Base-by-base conservation (phyloP, 2,888 invertebrate genomes). In the Nephrotoma guestfalica region DNA sequence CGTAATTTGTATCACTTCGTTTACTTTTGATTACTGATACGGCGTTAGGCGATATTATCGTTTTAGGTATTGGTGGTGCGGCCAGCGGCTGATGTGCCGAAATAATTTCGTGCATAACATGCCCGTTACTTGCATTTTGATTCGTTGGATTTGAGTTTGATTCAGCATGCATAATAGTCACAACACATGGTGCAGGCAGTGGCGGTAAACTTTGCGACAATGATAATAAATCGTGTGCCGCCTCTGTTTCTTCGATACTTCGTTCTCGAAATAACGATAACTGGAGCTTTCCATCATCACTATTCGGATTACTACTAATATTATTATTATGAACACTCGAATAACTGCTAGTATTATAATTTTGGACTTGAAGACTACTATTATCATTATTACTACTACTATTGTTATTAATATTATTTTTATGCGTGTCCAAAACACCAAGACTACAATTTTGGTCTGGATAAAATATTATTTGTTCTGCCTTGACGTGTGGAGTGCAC, bases 241-340 rank as follows among this genome's bases (percentile, higher is more conserved):
- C 97, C 92, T 97, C 97, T 9, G 96, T 97, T 91, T 97, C 97
- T 89, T 96, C 97, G 41, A 95, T 94, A 88, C 95, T 94, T 86
- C 94, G 93, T 89, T 93, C 93, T n/a, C 92, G 92, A 87, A 90
- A 91, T 6, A 89, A 47, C 15, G 88, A 45, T 71, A 45, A 51
- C 9, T 71, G 71, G 30, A 9, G 71, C 11, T 71, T 71, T 86
- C 41, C 4, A 57, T 51, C 41, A 18, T 43, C 47, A 5, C 40
- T 45, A 40, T 18, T 86, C 11, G 18, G 47, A n/a, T 43, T 86
- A 40, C 45, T 86, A 15, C 47, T 86, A 86, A 40, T 84, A 86
- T 86, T 84, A 83, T 41, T 30, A 40, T 83, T 83, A 43, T 83
- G 18, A 86, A 18, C 42, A 86, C 41, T 71, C 41, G 15, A 41